Percentiles rank a stretch among this genome's conserved stretches.
Evolutionary conservation across 2,888 invertebrate species (phyloP).

Genomic region (Drosophila kambysellisi): DNA sequence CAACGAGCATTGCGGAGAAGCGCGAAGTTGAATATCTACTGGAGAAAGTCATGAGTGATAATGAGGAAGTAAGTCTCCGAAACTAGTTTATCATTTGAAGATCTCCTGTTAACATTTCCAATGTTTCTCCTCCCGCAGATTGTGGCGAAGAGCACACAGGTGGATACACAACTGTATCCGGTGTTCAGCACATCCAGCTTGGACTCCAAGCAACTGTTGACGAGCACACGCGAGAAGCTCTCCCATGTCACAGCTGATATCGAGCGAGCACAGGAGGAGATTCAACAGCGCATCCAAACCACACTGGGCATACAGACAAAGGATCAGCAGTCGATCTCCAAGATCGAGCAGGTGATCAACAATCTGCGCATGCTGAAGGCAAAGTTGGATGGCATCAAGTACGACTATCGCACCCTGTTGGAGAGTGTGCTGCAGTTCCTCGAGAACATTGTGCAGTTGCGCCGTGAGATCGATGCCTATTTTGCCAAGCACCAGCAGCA

Average conservation of each 20-base stretch:
- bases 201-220: constrained; percentile 87
- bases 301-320: constrained; percentile 88
- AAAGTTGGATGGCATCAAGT: constrained; percentile 88
- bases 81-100: background rate
- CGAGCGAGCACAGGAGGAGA: constrained; percentile 88
- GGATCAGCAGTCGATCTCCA: constrained; percentile 86
- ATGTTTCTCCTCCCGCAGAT: constrained; percentile 85
- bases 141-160: constrained; percentile 88
- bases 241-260: constrained; percentile 87
- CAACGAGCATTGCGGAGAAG: constrained; percentile 88
- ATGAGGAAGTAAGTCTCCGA: constrained; percentile 87
- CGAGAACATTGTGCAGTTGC: constrained; percentile 88
- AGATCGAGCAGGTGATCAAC: constrained; percentile 88
- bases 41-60: constrained; percentile 88
- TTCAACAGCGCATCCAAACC: constrained; percentile 89
- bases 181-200: constrained; percentile 88
- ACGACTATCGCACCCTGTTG: constrained; percentile 90
- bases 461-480: constrained; percentile 87
- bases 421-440: constrained; percentile 90
- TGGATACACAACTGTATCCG: constrained; percentile 91
- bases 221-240: constrained; percentile 87
- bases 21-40: constrained; percentile 86
- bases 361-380: constrained; percentile 89
- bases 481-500: constrained; percentile 83
- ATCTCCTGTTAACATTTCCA: background rate